A percentile compares a stretch with the other conserved stretches of the same genome.
Evolutionary conservation across 1,140 invertebrate species (phyloP).

Genomic region (Pachyrhynchus sulphureomaculatus): DNA sequence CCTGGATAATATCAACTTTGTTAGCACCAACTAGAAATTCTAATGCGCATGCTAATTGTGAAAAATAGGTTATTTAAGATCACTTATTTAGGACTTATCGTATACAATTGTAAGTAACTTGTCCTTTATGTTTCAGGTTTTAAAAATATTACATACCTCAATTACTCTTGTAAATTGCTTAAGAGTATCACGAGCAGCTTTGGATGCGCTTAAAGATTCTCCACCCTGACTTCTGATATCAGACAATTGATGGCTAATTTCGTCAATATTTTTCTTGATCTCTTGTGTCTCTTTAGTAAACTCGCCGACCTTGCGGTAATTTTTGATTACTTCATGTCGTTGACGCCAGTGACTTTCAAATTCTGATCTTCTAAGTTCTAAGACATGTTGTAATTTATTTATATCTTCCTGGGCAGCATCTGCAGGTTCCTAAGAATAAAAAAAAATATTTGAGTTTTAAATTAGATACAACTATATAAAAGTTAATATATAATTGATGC

Average conservation of each 20-base stretch:
- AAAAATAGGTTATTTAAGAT: too few relatives aligned
- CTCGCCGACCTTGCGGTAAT: conserved; percentile 65
- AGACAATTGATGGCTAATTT: conserved; percentile 63
- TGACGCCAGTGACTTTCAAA: conserved; percentile 65
- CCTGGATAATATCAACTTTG: too few relatives aligned
- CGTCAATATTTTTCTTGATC: conserved; percentile 72
- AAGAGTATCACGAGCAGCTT: conserved; percentile 70
- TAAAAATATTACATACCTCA: conserved; percentile 56
- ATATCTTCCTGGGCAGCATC: conserved; percentile 68
- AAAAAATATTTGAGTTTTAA: conserved; percentile 1
- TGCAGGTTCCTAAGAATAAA: conserved; percentile 63
- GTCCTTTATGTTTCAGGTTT: too few relatives aligned
- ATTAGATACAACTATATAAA: too few relatives aligned
- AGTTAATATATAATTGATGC: too few relatives aligned
- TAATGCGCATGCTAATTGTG: too few relatives aligned
- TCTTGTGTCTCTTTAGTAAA: conserved; percentile 72
- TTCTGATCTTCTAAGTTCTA: conserved; percentile 55
- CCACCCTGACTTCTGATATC: conserved; percentile 68
- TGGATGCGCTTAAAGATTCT: conserved; percentile 69
- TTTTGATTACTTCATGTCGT: conserved; percentile 62
- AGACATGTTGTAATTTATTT: conserved; percentile 64
- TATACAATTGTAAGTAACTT: too few relatives aligned
- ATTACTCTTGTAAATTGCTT: conserved; percentile 79
- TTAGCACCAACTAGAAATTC: too few relatives aligned
- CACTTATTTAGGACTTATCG: too few relatives aligned